A percentile compares a stretch with the other conserved stretches of the same genome.
Evolutionary conservation across 2,888 invertebrate species (phyloP).

Genomic region (Tineola bisselliella): DNA sequence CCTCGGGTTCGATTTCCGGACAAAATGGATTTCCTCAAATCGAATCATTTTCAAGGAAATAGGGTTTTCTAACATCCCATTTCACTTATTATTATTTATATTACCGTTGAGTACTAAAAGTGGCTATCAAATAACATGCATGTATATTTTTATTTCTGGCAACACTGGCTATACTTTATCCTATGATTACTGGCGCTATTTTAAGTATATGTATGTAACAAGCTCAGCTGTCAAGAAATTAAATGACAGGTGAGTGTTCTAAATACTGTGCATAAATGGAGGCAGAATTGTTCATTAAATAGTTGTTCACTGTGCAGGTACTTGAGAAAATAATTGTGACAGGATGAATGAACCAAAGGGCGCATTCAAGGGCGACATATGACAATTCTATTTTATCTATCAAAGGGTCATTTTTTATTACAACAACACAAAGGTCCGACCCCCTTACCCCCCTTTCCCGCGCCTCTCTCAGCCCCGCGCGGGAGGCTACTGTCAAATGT

Average conservation of each 20-base stretch:
- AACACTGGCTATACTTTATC: too few species aligned
- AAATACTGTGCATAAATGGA: too few species aligned
- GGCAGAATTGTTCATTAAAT: too few species aligned
- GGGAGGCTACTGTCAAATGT: neutral
- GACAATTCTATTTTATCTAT: neutral
- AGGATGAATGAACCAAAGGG: neutral
- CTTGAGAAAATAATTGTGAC: neutral
- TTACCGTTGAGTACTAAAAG: too few species aligned
- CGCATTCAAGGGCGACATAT: neutral
- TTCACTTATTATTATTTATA: neutral
- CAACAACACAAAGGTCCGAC: neutral
- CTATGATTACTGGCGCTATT: too few species aligned
- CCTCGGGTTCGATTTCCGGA: slow-evolving; percentile 2
- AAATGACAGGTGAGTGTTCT: too few species aligned
- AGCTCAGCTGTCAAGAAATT: too few species aligned
- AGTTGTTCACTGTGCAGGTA: too few species aligned
- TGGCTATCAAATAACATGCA: too few species aligned
- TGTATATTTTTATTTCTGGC: too few species aligned
- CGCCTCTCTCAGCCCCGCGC: neutral
- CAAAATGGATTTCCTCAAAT: neutral
- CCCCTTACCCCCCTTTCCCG: neutral
- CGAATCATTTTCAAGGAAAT: neutral
- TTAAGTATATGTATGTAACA: too few species aligned
- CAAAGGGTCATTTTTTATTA: slow-evolving; percentile 1
- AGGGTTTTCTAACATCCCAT: neutral